Evolutionary conservation across 37 sponge, comb jelly and placozoan species (phyloP), one percentile per base, ranked within the genome.

Genomic region (Beroe ovata): DNA sequence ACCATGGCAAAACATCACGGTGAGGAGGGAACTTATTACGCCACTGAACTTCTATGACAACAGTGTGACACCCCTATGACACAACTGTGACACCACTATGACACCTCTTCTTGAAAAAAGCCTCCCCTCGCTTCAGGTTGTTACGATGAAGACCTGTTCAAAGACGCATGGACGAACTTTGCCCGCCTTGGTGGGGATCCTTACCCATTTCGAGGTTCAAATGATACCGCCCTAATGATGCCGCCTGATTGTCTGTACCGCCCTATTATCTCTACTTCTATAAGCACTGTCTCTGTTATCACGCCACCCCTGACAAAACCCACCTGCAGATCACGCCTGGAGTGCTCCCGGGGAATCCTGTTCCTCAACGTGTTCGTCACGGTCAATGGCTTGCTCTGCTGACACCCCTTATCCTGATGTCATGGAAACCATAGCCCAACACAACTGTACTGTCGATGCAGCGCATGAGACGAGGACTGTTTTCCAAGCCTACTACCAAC

Each of bases 381-480:
- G 34, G 6, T 33, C 33, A 1, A 66, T 66, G 69, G 35, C 30
- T 26, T 66, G 69, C 16, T 66, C 69, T 32, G 32, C 25, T 11
- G 36, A 66, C 69, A 11, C 30, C 18, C 69, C 69, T 30, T 66
- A 66, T 32, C 69, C 69, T 33, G 69, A 66, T 66, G 69, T 66
- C 30, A 66, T 66, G 18, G 69, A 66, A 37, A 66, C 69, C 30
- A 66, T 66, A 26, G 69, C 69, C 14, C 69, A 66, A 16, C 69
- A 66, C 32, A 66, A 33, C 16, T 66, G 69, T 30, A 26, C 54
- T 47, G 54, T 47, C 11, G 54, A 47, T 11, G 11, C 6, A 11
- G 54, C 54, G 6, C 11, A 47, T 6, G 54, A 47, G 54, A 6
- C 11, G 54, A 47, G 54, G 54, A 47, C 11, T 16, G 54, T 16